A percentile compares a stretch with the other conserved stretches of the same genome.
Evolutionary conservation across 2,797 vertebrate species (phyloP).

Genomic region (Vipera ursinii): DNA sequence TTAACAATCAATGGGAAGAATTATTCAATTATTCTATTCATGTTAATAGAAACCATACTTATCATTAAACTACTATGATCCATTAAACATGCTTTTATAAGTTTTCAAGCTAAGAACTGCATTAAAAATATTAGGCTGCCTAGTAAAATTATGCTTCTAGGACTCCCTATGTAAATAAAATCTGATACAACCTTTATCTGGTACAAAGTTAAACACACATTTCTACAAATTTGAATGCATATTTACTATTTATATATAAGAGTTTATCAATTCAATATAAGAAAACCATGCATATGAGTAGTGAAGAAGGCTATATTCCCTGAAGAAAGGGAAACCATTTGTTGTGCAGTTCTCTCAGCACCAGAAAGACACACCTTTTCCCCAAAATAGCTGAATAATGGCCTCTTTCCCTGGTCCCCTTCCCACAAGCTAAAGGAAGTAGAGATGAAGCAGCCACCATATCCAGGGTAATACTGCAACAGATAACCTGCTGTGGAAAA

Average conservation of each 20-base stretch:
- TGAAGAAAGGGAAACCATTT: not conserved
- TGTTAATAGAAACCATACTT: not conserved
- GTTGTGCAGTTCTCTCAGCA: not conserved
- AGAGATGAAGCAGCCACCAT: not conserved
- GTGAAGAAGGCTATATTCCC: not conserved
- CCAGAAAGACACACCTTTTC: not conserved
- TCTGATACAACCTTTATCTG: not conserved
- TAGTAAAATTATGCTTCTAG: not conserved
- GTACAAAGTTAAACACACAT: not conserved
- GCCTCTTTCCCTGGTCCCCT: not conserved
- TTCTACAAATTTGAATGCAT: not conserved
- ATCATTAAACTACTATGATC: not conserved
- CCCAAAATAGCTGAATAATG: not conserved
- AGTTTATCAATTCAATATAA: not conserved
- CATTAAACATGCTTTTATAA: not conserved
- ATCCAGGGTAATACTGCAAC: not conserved
- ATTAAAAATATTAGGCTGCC: not conserved
- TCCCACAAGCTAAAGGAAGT: not conserved
- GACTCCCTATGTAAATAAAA: not conserved
- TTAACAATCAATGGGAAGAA: not conserved
- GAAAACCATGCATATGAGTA: not conserved
- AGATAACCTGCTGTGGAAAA: not conserved
- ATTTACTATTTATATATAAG: not conserved
- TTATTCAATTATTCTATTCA: not conserved
- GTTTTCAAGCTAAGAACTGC: not conserved